Percentiles rank a stretch among this genome's conserved stretches.
phyloP scores from a whole-genome alignment of 2,888 invertebrate genomes.

The Leptopilina myrica region DNA sequence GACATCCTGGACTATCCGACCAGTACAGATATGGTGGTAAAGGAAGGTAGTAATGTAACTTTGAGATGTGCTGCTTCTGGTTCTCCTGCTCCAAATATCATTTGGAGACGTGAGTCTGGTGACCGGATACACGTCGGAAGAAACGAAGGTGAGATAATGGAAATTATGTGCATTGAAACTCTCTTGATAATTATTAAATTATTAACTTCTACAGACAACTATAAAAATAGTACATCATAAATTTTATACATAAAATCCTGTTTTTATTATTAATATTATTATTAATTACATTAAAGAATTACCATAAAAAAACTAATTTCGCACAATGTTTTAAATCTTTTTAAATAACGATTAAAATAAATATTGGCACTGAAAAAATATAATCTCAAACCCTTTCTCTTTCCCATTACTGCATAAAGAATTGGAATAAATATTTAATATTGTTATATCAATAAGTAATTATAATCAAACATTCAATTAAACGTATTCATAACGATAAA shows the following conservation, averaged over 20 bases:
- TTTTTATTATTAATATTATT: too few relatives aligned
- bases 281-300: too few relatives aligned
- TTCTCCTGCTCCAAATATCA: constrained; percentile 86
- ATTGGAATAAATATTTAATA: too few relatives aligned
- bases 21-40: constrained; percentile 90
- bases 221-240: background rate
- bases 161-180: background rate
- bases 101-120: constrained; percentile 91
- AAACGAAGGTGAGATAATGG: constrained; percentile 81
- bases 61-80: constrained; percentile 92
- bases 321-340: too few relatives aligned
- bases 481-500: too few relatives aligned
- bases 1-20: constrained; percentile 91
- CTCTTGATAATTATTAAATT: background rate
- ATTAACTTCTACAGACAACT: background rate
- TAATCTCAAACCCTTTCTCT: too few relatives aligned
- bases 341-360: too few relatives aligned
- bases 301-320: too few relatives aligned
- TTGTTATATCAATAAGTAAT: too few relatives aligned
- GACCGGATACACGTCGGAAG: constrained; percentile 84
- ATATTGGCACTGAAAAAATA: too few relatives aligned
- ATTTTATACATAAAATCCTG: background rate
- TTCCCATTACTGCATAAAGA: too few relatives aligned
- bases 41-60: constrained; percentile 91
- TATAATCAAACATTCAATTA: too few relatives aligned